Base-by-base conservation (phyloP, 2,888 invertebrate genomes). In the Balanococcus diminutus region DNA sequence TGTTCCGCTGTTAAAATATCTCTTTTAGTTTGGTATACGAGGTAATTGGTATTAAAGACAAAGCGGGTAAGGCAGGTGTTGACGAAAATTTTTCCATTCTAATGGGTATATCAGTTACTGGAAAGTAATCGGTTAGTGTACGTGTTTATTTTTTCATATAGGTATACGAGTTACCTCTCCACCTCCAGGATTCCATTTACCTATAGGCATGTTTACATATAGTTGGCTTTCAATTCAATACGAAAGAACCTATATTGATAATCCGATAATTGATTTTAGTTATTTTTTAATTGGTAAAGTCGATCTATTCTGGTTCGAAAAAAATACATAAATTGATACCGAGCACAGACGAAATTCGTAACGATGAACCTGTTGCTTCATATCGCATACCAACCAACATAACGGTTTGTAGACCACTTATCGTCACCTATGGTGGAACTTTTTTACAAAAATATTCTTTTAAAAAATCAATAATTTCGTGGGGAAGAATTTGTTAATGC, bases 251-350 rank as follows among this genome's bases (percentile, higher is more conserved):
- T 4, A 25, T 75, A 32, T 79, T 36, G 25, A 79, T 79, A 67
- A 67, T 79, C 75, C 36, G 19, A 79, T 79, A 79, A 79, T 79
- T 79, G 75, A 79, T 79, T 79, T 79, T 31, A 22, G 36, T n/a
- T 31, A 79, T 28, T 79, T 79, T 51, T 72, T 79, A 79, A 79
- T 79, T 79, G 75, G 9, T 79, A 67, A 31, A 31, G 16, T 9
- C 16, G 16, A 36, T n/a, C n/a, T 9, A 31, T n/a, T 9, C n/a
- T 0, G 25, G n/a, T 9, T 31, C 2, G 36, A 19, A 32, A 75
- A 75, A 61, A 25, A n/a, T 6, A 36, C 4, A 19, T 51, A 75
- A 75, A 32, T 75, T 19, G 31, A 75, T 9, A 51, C 8, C n/a
- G n/a, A 2, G n/a, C 3, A 46, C n/a, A 46, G n/a, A 46, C n/a